These are phyloP conservation scores for Cirrhinus molitorella DNA, from an alignment of 2,797 vertebrate species.

Conservation along the genomic window DNA sequence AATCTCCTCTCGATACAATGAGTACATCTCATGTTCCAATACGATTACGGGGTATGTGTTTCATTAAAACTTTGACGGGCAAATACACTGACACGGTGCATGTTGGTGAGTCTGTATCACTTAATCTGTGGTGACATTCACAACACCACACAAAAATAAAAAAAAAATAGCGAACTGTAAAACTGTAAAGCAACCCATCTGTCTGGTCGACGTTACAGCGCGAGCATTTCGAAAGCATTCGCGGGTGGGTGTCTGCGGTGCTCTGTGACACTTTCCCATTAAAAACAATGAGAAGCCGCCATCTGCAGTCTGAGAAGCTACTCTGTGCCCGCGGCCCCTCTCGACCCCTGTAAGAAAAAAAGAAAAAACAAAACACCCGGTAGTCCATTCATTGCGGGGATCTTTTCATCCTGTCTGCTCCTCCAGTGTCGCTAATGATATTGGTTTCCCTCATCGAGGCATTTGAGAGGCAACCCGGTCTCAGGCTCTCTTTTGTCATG, in stretches of 20 bases:
- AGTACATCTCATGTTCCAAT: background rate
- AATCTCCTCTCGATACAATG: conserved; percentile 21
- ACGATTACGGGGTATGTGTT: conserved; percentile 50
- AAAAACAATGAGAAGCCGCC: conserved; percentile 71
- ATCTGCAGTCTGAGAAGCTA: conserved; percentile 68
- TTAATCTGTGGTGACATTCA: conserved; percentile 56
- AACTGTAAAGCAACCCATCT: conserved; percentile 46
- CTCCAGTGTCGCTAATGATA: conserved; percentile 75
- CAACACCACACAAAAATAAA: background rate
- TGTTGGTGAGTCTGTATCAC: conserved; percentile 14
- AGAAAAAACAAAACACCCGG: conserved; percentile 57
- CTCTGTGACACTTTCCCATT: conserved; percentile 68
- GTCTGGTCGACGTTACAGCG: conserved; percentile 6
- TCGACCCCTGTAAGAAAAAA: conserved; percentile 62
- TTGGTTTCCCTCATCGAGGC: conserved; percentile 77
- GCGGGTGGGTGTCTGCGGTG: conserved; percentile 49
- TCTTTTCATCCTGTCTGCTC: conserved; percentile 68
- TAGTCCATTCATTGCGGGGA: conserved; percentile 68
- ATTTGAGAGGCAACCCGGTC: conserved; percentile 70
- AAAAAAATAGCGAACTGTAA: conserved; percentile 33
- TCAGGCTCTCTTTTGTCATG: conserved; percentile 75
- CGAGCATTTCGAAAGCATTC: conserved; percentile 1
- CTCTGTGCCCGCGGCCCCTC: conserved; percentile 62
- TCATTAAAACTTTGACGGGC: conserved; percentile 49
- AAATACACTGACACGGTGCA: conserved; percentile 21